A percentile compares a stretch with the other conserved stretches of the same genome.
Conservation (phyloP, 2,888 invertebrate genomes). For the Hypsopygia costalis region DNA sequence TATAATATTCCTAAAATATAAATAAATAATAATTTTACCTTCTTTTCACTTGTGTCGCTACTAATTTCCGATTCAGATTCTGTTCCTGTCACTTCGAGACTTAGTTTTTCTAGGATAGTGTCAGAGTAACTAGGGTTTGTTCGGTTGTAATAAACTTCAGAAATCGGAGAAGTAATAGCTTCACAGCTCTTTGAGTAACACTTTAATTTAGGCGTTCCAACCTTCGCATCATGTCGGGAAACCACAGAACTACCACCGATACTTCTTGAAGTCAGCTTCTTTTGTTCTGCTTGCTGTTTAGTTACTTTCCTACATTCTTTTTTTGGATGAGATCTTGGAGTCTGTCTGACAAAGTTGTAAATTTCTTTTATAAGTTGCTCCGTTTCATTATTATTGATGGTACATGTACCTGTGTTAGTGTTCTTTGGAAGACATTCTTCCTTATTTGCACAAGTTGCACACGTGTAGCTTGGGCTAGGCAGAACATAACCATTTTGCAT, state of each 20-base stretch:
- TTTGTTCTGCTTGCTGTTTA: background rate
- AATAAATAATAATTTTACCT: conserved; percentile 27
- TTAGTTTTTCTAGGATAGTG: conserved; percentile 53
- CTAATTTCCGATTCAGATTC: conserved; percentile 42
- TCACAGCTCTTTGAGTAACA: conserved; percentile 68
- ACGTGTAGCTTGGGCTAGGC: conserved; percentile 50
- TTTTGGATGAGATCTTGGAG: conserved; percentile 28
- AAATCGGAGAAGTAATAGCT: conserved; percentile 48
- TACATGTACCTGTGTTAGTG: conserved; percentile 27
- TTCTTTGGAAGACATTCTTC: conserved; percentile 29
- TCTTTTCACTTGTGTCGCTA: conserved; percentile 28
- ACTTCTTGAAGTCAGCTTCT: conserved; percentile 28
- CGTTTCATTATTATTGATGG: conserved; percentile 41
- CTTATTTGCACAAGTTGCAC: conserved; percentile 41
- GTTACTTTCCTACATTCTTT: conserved; percentile 22
- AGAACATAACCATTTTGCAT: conserved; percentile 49
- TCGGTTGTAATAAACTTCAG: conserved; percentile 35
- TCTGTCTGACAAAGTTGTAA: conserved; percentile 58
- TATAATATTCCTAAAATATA: background rate
- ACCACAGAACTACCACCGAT: conserved; percentile 41
- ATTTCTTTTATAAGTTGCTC: conserved; percentile 50
- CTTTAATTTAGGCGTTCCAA: conserved; percentile 51
- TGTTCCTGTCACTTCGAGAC: conserved; percentile 39
- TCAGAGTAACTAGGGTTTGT: conserved; percentile 56
- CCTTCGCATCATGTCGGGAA: conserved; percentile 50